Conservation (phyloP, 2,888 invertebrate genomes). For the Synergus umbraculus region DNA sequence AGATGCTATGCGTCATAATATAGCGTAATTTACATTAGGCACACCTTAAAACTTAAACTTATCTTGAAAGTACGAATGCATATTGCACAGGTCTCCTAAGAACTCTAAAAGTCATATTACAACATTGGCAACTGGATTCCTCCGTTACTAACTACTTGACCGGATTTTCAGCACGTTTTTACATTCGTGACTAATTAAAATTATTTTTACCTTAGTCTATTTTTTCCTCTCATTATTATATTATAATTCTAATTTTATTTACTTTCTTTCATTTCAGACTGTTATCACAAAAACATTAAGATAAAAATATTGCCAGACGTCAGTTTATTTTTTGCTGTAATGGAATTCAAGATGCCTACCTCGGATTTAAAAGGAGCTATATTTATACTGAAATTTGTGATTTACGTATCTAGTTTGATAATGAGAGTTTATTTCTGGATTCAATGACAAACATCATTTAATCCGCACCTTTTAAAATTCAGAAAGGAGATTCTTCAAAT, state of each 20-base stretch:
- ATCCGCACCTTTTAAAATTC: not conserved
- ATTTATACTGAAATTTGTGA: not conserved
- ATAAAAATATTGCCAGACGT: not conserved
- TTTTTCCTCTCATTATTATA: not conserved
- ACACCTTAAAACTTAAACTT: not conserved
- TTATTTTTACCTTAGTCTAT: constrained; percentile 3
- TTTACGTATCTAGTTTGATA: constrained; percentile 1
- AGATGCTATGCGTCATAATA: not conserved
- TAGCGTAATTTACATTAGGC: not conserved
- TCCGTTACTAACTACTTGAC: constrained; percentile 10
- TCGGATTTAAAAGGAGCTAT: not conserved
- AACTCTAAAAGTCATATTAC: not conserved
- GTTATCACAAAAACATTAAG: not conserved
- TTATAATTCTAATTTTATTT: not conserved
- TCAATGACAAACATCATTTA: not conserved
- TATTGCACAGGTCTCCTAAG: not conserved
- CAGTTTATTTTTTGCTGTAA: not conserved
- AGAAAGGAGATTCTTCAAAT: not conserved
- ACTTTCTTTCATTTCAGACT: not conserved
- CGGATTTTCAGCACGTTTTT: not conserved
- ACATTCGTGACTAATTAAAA: not conserved
- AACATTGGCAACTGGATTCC: constrained; percentile 17
- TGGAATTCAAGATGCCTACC: not conserved
- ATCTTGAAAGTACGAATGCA: not conserved
- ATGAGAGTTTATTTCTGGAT: constrained; percentile 2